A percentile compares a stretch with the other conserved stretches of the same genome.
Conservation (phyloP, 2,113 vertebrate species). For the Marmota flaviventris region DNA sequence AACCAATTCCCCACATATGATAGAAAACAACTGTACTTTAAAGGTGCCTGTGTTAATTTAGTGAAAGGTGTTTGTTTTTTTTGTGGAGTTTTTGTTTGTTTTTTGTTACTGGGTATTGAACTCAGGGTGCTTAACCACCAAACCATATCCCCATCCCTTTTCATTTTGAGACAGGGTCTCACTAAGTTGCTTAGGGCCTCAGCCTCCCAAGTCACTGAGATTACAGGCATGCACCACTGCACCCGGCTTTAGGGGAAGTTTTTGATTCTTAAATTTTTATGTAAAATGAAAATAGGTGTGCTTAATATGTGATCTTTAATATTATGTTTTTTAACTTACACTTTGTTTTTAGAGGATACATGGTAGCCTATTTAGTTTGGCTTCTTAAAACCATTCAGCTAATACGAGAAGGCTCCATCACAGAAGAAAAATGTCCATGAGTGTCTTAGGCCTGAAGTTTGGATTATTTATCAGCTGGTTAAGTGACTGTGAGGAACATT, state of each 20-base stretch:
- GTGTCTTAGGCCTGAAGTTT: neutral
- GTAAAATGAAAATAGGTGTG: neutral
- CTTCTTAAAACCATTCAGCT: constrained; percentile 10
- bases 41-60: neutral
- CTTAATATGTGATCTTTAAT: neutral
- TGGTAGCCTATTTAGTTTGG: neutral
- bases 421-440: neutral
- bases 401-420: neutral
- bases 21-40: neutral
- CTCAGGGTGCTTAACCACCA: no score
- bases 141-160: no score
- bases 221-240: no score
- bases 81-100: no score
- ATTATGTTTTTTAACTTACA: constrained; percentile 40
- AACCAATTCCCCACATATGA: neutral
- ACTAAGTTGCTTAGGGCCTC: no score
- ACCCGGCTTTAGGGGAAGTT: neutral
- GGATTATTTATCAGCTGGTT: neutral
- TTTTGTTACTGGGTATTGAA: no score
- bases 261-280: constrained; percentile 38
- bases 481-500: neutral
- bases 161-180: no score
- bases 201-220: no score
- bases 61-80: no score
- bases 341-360: neutral